A percentile compares a stretch with the other conserved stretches of the same genome.
Conservation (phyloP, 2,888 invertebrate species). For the Caenorhabditis sp. region DNA sequence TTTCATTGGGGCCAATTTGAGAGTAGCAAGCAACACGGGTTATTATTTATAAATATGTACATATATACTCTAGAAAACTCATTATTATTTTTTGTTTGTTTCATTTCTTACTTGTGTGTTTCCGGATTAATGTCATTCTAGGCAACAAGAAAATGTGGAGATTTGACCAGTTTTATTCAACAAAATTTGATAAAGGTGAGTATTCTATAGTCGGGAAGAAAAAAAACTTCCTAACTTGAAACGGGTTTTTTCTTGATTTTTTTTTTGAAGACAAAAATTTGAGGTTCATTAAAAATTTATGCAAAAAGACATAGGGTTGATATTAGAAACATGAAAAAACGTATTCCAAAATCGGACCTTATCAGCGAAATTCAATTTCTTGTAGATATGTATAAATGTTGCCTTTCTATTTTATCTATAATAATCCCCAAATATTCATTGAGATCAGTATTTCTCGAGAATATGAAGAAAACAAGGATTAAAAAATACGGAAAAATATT, state of each 20-base stretch:
- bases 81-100: not conserved
- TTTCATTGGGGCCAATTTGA: not conserved
- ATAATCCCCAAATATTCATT: too few relatives aligned
- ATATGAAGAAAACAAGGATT: too few relatives aligned
- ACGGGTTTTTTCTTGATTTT: not conserved
- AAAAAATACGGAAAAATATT: too few relatives aligned
- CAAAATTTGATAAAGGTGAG: slow-evolving; percentile 12
- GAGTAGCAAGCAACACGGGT: not conserved
- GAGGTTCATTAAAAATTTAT: too few relatives aligned
- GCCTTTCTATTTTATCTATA: too few relatives aligned
- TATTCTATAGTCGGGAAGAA: not conserved
- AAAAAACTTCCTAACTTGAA: not conserved
- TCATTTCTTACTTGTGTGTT: not conserved
- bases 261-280: not conserved
- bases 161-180: slow-evolving; percentile 36
- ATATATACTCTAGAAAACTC: not conserved
- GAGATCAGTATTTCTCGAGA: too few relatives aligned
- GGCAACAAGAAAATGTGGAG: not conserved
- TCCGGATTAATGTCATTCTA: not conserved
- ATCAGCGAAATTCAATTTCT: too few relatives aligned
- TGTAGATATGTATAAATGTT: too few relatives aligned
- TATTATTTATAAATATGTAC: not conserved
- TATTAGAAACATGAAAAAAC: not conserved
- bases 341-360: too few relatives aligned
- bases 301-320: too few relatives aligned